Percentiles rank a stretch among this genome's conserved stretches.
phyloP scores from a whole-genome alignment of 2,888 invertebrate species.

The Tiliacea aurago region DNA sequence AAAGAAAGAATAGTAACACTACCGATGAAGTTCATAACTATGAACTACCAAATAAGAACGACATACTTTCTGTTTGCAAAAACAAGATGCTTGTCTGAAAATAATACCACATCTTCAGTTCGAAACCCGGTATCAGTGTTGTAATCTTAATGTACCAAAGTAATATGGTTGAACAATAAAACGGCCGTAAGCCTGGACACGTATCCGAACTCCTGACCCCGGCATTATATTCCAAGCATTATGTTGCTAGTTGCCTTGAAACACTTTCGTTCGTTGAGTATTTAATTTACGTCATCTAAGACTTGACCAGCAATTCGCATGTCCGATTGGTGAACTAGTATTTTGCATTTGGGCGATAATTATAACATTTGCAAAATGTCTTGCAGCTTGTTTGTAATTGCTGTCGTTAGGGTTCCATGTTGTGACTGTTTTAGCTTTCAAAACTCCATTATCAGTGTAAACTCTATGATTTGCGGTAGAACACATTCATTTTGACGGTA shows the following conservation, averaged over 20 bases:
- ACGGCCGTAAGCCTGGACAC: slow-evolving; percentile 62
- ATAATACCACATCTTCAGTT: slow-evolving; percentile 15
- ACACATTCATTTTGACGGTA: background rate
- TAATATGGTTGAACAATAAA: slow-evolving; percentile 54
- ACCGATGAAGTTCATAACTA: background rate
- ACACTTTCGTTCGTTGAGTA: slow-evolving; percentile 80
- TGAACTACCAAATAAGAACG: background rate
- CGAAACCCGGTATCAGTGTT: slow-evolving; percentile 42
- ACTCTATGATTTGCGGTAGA: background rate
- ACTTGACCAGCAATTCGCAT: slow-evolving; percentile 40
- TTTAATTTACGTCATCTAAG: slow-evolving; percentile 73
- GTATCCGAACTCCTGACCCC: slow-evolving; percentile 77
- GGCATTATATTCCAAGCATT: slow-evolving; percentile 64
- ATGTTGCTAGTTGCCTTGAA: slow-evolving; percentile 78
- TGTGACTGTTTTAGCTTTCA: background rate
- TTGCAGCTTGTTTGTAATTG: slow-evolving; percentile 14
- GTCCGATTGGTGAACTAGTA: slow-evolving; percentile 42
- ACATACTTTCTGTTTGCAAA: slow-evolving; percentile 9
- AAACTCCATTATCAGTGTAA: background rate
- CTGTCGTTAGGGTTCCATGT: slow-evolving; percentile 1
- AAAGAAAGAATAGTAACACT: background rate
- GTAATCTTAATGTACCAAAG: slow-evolving; percentile 35
- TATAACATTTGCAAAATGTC: slow-evolving; percentile 39
- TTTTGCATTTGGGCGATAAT: slow-evolving; percentile 38
- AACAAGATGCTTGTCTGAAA: slow-evolving; percentile 1